Evolutionary conservation across 2,888 invertebrate species (phyloP), one percentile per base, ranked within the genome.

Genomic region (Fragum sueziense): DNA sequence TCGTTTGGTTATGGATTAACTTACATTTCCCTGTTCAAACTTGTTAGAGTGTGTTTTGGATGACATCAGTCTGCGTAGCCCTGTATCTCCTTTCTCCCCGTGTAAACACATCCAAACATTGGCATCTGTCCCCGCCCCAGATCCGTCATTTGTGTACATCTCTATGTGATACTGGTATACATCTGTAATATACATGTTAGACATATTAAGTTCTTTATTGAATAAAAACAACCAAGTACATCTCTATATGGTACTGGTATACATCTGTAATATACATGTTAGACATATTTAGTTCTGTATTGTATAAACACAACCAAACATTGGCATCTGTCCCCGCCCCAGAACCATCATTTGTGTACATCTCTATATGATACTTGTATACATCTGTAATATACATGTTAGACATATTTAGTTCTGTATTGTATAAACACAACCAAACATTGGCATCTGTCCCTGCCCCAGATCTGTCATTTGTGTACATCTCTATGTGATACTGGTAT

Each of bases 31-130:
- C 67, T 74, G 82, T 78, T 91, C 88, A 86, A 91, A 91, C 79
- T 88, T 90, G 75, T 88, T 85, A 3, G 65, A 69, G 54, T 86
- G 79, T 76, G 86, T 84, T 65, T 82, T 82, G 11, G 84, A 71
- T 22, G 85, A 72, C 74, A 85, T 85, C 14, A 93, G 85, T 74
- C 89, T 87, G n/a, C 93, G 76, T 1, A 89, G 86, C 6, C 93
- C 93, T 9, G 91, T 89, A 87, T 92, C 91, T 7, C 93, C 93
- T n/a, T 87, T 75, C 33, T 91, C 90, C 17, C 93, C 93, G 85
- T 89, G 90, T 25, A 93, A 82, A 29, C 90, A 89, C 54, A 93
- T 70, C 80, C 88, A 91, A 1, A 93, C 91, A 78, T 90, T 89
- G 54, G 91, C 90, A 70, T 89, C 86, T 20, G 92, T 92, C 1